Evolutionary conservation across 1,140 invertebrate genomes (phyloP).

Genomic region (Cyclargus thomasi): DNA sequence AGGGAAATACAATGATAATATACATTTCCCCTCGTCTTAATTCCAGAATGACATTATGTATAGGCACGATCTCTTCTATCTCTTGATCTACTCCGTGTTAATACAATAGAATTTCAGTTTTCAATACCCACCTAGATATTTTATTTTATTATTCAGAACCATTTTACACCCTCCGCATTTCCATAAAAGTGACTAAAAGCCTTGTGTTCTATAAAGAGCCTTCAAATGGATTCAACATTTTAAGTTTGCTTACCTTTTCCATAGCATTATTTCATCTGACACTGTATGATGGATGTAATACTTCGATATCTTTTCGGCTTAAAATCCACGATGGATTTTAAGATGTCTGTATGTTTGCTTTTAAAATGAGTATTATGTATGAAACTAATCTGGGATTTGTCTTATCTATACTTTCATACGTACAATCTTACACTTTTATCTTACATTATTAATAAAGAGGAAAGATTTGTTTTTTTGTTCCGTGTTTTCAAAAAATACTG

Average conservation of each 20-base stretch:
- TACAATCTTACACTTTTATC: no score
- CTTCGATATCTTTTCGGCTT: no score
- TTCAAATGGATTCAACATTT: background rate
- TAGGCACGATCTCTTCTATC: background rate
- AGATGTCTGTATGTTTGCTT: no score
- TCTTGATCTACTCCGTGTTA: background rate
- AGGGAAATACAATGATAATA: background rate
- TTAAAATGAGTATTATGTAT: no score
- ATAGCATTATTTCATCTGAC: conserved; percentile 5
- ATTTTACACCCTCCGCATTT: background rate
- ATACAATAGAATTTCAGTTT: background rate
- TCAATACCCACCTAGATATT: background rate
- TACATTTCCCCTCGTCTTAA: background rate
- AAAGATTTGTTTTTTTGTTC: no score
- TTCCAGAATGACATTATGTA: background rate
- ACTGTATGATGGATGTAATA: background rate
- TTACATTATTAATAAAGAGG: no score
- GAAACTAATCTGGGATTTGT: no score
- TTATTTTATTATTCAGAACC: conserved; percentile 1
- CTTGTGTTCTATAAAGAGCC: conserved; percentile 2
- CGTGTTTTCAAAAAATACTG: no score
- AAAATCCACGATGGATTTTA: no score
- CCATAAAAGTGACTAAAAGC: background rate
- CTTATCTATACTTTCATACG: no score
- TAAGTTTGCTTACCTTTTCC: background rate